Evolutionary conservation across 2,797 vertebrate genomes (phyloP).

Genomic region (Leptatherina wallacei): DNA sequence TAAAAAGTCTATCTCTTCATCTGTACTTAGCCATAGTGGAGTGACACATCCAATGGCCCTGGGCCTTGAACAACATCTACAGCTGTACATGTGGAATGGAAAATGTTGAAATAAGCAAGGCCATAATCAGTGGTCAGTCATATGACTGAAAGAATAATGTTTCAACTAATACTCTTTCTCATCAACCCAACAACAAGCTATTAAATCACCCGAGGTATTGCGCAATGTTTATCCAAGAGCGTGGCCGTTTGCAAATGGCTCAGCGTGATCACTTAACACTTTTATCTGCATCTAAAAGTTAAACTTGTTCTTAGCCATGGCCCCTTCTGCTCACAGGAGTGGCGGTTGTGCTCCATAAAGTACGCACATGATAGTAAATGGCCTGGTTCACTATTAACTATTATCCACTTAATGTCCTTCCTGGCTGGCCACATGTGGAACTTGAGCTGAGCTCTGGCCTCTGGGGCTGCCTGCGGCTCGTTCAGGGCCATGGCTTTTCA

Average conservation of each 20-base stretch:
- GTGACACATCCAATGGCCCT: slow-evolving; percentile 70
- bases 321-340: slow-evolving; percentile 65
- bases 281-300: slow-evolving; percentile 80
- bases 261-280: slow-evolving; percentile 64
- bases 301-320: slow-evolving; percentile 58
- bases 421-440: slow-evolving; percentile 79
- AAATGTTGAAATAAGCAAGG: slow-evolving; percentile 58
- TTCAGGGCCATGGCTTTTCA: slow-evolving; percentile 82
- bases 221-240: slow-evolving; percentile 81
- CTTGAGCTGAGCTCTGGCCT: slow-evolving; percentile 71
- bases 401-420: slow-evolving; percentile 85
- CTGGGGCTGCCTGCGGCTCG: slow-evolving; percentile 80
- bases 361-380: slow-evolving; percentile 84
- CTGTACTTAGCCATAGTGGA: slow-evolving; percentile 73
- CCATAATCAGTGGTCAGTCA: slow-evolving; percentile 56
- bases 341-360: slow-evolving; percentile 84
- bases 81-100: slow-evolving; percentile 36
- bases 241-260: slow-evolving; percentile 70
- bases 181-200: slow-evolving; percentile 58
- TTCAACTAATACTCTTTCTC: slow-evolving; percentile 57
- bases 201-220: slow-evolving; percentile 73
- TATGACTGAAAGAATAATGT: slow-evolving; percentile 66
- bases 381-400: slow-evolving; percentile 87
- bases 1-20: slow-evolving; percentile 83
- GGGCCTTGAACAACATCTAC: slow-evolving; percentile 45